These are phyloP conservation scores for Zaprionus lineosus DNA, from an alignment of 2,888 invertebrate genomes.

Conservation along the genomic window DNA sequence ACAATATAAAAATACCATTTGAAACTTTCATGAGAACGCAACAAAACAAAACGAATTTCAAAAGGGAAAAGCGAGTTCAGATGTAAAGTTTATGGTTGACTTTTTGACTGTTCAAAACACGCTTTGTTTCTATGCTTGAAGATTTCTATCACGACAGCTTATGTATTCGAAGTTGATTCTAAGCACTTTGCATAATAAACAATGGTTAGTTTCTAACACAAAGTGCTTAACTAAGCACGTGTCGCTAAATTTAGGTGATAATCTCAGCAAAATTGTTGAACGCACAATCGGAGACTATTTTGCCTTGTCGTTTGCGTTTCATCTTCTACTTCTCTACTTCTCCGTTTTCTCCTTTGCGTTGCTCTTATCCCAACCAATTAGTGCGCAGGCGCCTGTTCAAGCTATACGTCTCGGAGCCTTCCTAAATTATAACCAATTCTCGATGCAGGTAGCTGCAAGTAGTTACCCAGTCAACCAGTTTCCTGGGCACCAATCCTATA, in stretches of 20 bases:
- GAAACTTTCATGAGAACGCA: constrained; percentile 46
- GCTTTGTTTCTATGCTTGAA: too few relatives aligned
- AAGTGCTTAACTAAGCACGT: constrained; percentile 37
- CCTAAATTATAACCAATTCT: constrained; percentile 1
- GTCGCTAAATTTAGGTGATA: constrained; percentile 6
- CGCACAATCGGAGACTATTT: not conserved
- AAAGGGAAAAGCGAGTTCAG: constrained; percentile 31
- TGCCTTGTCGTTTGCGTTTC: not conserved
- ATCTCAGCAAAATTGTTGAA: not conserved
- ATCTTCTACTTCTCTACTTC: not conserved
- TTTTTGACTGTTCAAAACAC: constrained; percentile 1
- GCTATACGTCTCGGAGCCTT: too few relatives aligned
- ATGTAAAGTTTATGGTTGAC: constrained; percentile 24
- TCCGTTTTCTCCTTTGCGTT: not conserved
- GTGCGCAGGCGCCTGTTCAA: constrained; percentile 41
- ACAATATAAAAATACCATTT: constrained; percentile 18
- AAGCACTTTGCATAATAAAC: constrained; percentile 13
- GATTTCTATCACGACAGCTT: too few relatives aligned
- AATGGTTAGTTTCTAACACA: constrained; percentile 24
- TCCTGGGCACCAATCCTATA: constrained; percentile 1
- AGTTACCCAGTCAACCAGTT: constrained; percentile 16
- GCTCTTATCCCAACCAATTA: constrained; percentile 36
- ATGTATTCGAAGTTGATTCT: constrained; percentile 2
- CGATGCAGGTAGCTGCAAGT: constrained; percentile 41
- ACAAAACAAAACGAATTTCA: not conserved